Evolutionary conservation across 2,888 invertebrate genomes (phyloP).

Genomic region (Ceriagrion tenellum): DNA sequence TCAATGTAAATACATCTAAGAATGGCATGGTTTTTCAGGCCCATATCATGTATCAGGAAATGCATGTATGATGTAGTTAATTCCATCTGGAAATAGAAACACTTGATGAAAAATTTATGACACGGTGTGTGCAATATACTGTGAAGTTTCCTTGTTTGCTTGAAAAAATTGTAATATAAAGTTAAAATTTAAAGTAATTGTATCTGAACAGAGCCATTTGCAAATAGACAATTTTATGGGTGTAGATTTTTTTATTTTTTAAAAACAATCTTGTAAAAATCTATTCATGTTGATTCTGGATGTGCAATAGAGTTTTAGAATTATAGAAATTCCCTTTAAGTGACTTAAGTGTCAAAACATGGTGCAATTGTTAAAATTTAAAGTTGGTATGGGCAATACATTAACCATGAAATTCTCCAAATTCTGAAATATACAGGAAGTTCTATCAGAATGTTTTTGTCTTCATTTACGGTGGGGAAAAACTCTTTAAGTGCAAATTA

Average conservation of each 20-base stretch:
- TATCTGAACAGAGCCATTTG: slow-evolving; percentile 43
- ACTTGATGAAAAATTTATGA: neutral
- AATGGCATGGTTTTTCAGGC: slow-evolving; percentile 49
- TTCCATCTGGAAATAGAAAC: neutral
- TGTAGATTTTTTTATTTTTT: slow-evolving; percentile 27
- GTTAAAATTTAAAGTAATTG: neutral
- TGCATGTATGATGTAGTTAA: slow-evolving; percentile 12
- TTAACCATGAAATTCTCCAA: slow-evolving; percentile 27
- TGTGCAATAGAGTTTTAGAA: slow-evolving; percentile 14
- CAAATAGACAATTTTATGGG: slow-evolving; percentile 1
- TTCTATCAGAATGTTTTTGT: neutral
- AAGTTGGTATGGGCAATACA: slow-evolving; percentile 49
- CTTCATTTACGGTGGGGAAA: neutral
- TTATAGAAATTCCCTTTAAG: neutral
- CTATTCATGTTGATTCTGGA: slow-evolving; percentile 14
- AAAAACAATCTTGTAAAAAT: neutral
- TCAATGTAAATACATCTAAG: slow-evolving; percentile 42
- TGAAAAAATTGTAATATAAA: neutral
- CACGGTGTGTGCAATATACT: neutral
- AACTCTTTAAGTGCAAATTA: neutral
- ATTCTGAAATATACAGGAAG: neutral
- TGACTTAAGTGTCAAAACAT: neutral
- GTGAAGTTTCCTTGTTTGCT: neutral
- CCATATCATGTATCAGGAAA: slow-evolving; percentile 49
- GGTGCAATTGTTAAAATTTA: slow-evolving; percentile 9